Conservation (phyloP, 2,888 invertebrate species). For the Cataglyphis albicans region DNA sequence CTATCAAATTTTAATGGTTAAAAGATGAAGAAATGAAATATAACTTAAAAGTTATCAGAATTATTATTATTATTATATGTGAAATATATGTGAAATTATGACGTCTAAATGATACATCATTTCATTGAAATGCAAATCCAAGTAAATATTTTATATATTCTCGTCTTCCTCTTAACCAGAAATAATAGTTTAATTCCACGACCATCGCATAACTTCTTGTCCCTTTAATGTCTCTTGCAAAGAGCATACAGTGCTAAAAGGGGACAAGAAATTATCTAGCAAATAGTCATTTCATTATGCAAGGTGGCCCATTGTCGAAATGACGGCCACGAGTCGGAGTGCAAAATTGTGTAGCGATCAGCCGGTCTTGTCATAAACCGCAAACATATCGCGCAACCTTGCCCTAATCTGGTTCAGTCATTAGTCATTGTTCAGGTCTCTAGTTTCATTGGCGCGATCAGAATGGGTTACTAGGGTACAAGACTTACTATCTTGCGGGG, state of each 20-base stretch:
- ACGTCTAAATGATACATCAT: not conserved
- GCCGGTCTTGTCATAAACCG: constrained; percentile 64
- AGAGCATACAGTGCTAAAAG: not conserved
- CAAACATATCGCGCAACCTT: constrained; percentile 60
- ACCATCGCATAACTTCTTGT: not conserved
- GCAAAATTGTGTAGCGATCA: constrained; percentile 79
- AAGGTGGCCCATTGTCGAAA: constrained; percentile 58
- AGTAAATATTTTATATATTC: not conserved
- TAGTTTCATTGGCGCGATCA: constrained; percentile 62
- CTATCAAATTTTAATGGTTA: not conserved
- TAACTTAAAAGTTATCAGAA: not conserved
- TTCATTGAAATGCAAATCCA: constrained; percentile 12
- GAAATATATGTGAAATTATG: not conserved
- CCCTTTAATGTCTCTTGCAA: constrained; percentile 19
- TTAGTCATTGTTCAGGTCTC: constrained; percentile 74
- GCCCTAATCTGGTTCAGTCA: constrained; percentile 73
- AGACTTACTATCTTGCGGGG: constrained; percentile 68
- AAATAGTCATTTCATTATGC: constrained; percentile 67
- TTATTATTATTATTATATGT: not conserved
- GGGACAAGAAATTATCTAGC: constrained; percentile 7
- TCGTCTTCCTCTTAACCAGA: not conserved
- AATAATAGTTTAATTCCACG: constrained; percentile 13
- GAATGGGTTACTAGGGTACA: constrained; percentile 71
- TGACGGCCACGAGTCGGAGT: constrained; percentile 68
- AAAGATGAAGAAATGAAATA: not conserved